These are phyloP conservation scores for Quadriops clusia DNA, from an alignment of 2,888 invertebrate species.

Conservation along the genomic window DNA sequence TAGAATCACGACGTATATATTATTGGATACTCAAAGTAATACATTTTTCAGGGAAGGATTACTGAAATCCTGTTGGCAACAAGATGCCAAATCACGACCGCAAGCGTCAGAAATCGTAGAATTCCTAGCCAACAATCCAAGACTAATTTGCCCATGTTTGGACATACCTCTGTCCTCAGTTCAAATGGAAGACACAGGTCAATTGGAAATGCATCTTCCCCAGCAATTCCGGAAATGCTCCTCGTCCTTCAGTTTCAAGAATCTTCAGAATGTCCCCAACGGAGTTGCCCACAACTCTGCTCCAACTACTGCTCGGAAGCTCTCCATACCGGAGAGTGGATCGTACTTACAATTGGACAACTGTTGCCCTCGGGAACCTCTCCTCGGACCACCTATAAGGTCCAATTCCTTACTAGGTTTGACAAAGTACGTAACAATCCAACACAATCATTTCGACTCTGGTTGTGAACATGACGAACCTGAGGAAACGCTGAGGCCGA, in stretches of 20 bases:
- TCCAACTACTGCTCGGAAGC: constrained; percentile 6
- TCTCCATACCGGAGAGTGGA: constrained; percentile 15
- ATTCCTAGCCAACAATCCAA: constrained; percentile 63
- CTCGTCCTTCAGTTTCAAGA: constrained; percentile 20
- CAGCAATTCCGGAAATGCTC: constrained; percentile 36
- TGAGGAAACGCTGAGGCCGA: constrained; percentile 7
- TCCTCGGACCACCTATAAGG: constrained; percentile 24
- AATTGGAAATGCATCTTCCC: constrained; percentile 42
- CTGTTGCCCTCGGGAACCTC: constrained; percentile 30
- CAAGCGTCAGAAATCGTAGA: constrained; percentile 70
- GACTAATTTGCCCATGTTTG: constrained; percentile 64
- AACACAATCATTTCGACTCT: constrained; percentile 17
- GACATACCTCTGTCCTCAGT: constrained; percentile 66
- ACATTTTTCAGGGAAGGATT: constrained; percentile 50
- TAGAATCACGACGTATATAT: too few relatives aligned
- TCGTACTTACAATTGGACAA: constrained; percentile 28
- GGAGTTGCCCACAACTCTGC: constrained; percentile 11
- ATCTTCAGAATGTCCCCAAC: constrained; percentile 10
- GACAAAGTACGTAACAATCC: constrained; percentile 25
- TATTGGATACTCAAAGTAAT: too few relatives aligned
- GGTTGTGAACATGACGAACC: constrained; percentile 14
- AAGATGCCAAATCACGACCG: constrained; percentile 57
- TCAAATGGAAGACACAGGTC: constrained; percentile 55
- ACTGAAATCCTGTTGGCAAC: constrained; percentile 70
- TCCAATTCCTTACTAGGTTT: constrained; percentile 21